A percentile compares a stretch with the other conserved stretches of the same genome.
These are phyloP conservation scores for Cepaea hortensis DNA, from an alignment of 2,888 invertebrate species.

Conservation along the genomic window DNA sequence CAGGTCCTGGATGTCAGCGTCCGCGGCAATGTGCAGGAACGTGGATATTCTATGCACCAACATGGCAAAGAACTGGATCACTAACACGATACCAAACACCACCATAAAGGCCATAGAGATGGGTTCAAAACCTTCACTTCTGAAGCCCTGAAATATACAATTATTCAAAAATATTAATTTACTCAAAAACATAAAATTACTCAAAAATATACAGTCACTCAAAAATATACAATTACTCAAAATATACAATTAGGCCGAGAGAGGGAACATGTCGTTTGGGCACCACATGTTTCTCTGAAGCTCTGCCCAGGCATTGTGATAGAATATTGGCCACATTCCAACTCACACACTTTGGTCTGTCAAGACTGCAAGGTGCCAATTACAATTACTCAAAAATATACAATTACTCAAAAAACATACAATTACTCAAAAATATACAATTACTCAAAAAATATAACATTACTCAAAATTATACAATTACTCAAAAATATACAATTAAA, in stretches of 20 bases:
- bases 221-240: not conserved
- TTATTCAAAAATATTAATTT: not conserved
- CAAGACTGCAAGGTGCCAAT: too few species aligned
- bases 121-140: conserved; percentile 59
- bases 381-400: too few species aligned
- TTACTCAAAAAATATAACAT: too few species aligned
- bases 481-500: too few species aligned
- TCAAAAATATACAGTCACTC: not conserved
- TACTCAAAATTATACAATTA: too few species aligned
- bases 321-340: too few species aligned
- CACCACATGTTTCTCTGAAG: too few species aligned
- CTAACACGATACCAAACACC: conserved; percentile 95
- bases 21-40: conserved; percentile 94
- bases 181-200: not conserved
- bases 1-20: conserved; percentile 80
- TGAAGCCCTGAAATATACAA: conserved; percentile 47
- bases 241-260: not conserved
- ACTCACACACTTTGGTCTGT: too few species aligned
- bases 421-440: too few species aligned
- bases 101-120: conserved; percentile 94
- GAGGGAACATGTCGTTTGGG: too few species aligned
- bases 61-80: conserved; percentile 97
- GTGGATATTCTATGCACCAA: conserved; percentile 97
- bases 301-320: too few species aligned
- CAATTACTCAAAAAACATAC: too few species aligned